These are phyloP conservation scores for Cynocephalus volans DNA, from an alignment of 2,113 vertebrate genomes.

Conservation along the genomic window DNA sequence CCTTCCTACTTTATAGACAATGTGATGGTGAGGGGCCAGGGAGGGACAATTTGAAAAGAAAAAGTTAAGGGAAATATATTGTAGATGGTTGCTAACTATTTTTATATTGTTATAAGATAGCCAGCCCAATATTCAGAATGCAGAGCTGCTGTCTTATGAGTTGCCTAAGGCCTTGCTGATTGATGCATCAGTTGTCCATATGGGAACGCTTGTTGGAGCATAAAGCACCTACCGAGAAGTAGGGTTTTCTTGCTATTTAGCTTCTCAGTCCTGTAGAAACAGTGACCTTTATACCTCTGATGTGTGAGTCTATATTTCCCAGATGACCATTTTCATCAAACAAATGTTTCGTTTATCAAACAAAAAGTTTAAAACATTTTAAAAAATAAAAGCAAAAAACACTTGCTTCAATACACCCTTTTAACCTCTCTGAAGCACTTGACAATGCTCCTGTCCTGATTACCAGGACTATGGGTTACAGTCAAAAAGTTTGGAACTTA, in stretches of 20 bases:
- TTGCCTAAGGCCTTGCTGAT: neutral
- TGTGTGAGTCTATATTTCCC: neutral
- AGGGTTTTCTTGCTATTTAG: neutral
- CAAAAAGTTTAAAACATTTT: too few species aligned
- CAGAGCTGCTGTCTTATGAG: neutral
- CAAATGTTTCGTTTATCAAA: neutral
- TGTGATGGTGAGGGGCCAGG: too few species aligned
- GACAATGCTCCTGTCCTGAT: neutral
- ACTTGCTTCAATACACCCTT: neutral
- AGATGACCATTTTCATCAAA: neutral
- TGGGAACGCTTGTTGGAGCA: neutral
- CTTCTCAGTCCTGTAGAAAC: neutral
- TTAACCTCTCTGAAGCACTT: neutral
- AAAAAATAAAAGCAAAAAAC: too few species aligned
- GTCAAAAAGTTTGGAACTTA: neutral
- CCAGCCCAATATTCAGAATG: fast-evolving
- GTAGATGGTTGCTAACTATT: neutral
- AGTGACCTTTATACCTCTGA: neutral
- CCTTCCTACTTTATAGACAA: too few species aligned
- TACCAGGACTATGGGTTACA: neutral
- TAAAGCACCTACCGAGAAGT: neutral
- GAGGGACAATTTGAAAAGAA: too few species aligned
- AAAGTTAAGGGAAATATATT: too few species aligned
- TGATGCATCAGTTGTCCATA: neutral
- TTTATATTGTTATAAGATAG: neutral